Base-by-base conservation (phyloP, 2,888 invertebrate genomes). In the Apeira syringaria region DNA sequence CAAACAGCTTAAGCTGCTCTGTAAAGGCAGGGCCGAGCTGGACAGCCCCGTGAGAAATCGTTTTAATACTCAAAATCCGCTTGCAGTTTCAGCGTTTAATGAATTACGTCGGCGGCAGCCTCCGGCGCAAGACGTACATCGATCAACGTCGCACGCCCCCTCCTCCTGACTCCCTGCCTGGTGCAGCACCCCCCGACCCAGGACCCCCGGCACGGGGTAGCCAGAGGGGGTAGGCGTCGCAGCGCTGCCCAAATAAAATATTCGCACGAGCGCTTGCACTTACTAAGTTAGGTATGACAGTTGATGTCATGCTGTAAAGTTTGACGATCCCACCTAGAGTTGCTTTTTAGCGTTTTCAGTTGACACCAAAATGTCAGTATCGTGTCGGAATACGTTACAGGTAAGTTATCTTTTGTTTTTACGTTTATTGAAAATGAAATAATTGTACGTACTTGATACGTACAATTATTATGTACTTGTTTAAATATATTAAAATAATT, bases 111-210 rank as follows among this genome's bases (percentile, higher is more conserved):
- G 88, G 85, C 79, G 85, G 88, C 90, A 87, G 87, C 86, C 89
- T 86, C 90, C 86, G 90, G 91, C 90, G 91, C 91, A 91, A 91
- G 91, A 91, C 91, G 91, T 91, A 90, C 91, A 92, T 91, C 91
- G 91, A 92, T 92, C 92, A 91, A 91, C 90, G 91, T 91, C 91
- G 85, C 80, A 80, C 82, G 60, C 62, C 57, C 53, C 55, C 61
- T 63, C 55, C 57, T 37, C 56, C 58, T 24, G 3, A 5, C 7
- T 7, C 20, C 20, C 7, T 20, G 8, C 41, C 48, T 42, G 48
- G 32, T 41, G 61, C 62, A 41, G 62, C 62, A 61, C 61, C 60
- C 7, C 68, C 54, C 42, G 40, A 26, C 40, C 30, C 17, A 28
- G 36, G 9, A 7, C n/a, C 36, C 50, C 56, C 55, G 40, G 9